Conservation (phyloP, 2,797 vertebrate genomes). For the Scarus forsteni region DNA sequence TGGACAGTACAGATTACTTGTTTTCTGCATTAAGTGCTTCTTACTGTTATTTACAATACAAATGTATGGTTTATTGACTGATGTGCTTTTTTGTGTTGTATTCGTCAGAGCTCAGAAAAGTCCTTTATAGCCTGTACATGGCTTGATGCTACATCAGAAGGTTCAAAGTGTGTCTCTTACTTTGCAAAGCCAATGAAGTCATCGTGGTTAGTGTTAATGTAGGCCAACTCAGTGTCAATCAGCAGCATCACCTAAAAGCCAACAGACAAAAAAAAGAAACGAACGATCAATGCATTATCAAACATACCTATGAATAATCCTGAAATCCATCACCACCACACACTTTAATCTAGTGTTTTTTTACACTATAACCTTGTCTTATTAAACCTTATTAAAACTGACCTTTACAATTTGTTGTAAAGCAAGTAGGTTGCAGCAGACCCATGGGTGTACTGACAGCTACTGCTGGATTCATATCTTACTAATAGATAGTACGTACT, state of each 20-base stretch:
- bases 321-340: background rate
- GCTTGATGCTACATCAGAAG: too few relatives aligned
- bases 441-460: background rate
- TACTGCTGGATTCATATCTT: background rate
- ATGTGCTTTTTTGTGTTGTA: too few relatives aligned
- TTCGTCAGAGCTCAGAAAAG: too few relatives aligned
- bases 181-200: slow-evolving; percentile 99
- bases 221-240: slow-evolving; percentile 95
- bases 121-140: too few relatives aligned
- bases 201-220: slow-evolving; percentile 97
- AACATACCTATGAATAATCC: background rate
- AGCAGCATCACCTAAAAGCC: slow-evolving; percentile 90
- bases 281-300: background rate
- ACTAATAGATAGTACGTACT: background rate
- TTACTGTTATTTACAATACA: too few relatives aligned
- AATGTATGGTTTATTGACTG: too few relatives aligned
- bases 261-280: slow-evolving; percentile 10
- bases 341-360: background rate
- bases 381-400: background rate
- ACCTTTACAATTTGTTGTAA: background rate
- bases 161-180: slow-evolving; percentile 79
- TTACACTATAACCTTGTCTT: background rate
- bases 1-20: too few relatives aligned
- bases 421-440: background rate
- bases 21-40: too few relatives aligned